These are phyloP conservation scores for Edolisoma coerulescens DNA, from an alignment of 2,113 vertebrate genomes.

Conservation along the genomic window DNA sequence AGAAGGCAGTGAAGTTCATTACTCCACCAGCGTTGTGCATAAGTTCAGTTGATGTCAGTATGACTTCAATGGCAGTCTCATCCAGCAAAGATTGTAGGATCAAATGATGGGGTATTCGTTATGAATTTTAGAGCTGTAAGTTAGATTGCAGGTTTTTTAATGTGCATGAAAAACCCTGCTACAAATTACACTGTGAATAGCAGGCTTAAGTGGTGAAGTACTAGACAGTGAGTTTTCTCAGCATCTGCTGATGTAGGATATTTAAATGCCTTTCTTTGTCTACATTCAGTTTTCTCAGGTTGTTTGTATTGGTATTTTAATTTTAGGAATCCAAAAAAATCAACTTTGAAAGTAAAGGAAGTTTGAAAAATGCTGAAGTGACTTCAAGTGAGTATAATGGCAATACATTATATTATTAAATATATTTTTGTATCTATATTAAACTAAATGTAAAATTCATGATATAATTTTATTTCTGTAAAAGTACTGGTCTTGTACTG, in stretches of 20 bases:
- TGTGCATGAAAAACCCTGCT: not conserved
- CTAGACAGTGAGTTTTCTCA: not conserved
- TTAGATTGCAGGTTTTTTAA: not conserved
- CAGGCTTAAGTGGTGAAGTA: not conserved
- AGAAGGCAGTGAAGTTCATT: not conserved
- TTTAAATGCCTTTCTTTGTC: not conserved
- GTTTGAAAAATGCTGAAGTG: slow-evolving; percentile 36
- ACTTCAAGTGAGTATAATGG: slow-evolving; percentile 66
- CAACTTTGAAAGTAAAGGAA: slow-evolving; percentile 16
- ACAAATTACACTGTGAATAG: not conserved
- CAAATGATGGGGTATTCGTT: not conserved
- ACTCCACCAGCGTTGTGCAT: not conserved
- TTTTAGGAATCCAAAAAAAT: slow-evolving; percentile 58
- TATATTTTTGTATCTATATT: not conserved
- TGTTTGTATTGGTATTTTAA: not conserved
- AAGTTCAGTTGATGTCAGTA: not conserved
- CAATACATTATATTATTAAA: not conserved
- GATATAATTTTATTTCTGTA: not conserved
- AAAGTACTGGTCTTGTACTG: not conserved
- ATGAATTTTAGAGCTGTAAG: not conserved
- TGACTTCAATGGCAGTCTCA: not conserved
- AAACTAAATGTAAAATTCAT: not conserved
- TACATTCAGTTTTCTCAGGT: not conserved
- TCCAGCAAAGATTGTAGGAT: not conserved
- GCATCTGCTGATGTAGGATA: not conserved